Base-by-base conservation (phyloP, 2,113 vertebrate species). In the Petaurus breviceps region DNA sequence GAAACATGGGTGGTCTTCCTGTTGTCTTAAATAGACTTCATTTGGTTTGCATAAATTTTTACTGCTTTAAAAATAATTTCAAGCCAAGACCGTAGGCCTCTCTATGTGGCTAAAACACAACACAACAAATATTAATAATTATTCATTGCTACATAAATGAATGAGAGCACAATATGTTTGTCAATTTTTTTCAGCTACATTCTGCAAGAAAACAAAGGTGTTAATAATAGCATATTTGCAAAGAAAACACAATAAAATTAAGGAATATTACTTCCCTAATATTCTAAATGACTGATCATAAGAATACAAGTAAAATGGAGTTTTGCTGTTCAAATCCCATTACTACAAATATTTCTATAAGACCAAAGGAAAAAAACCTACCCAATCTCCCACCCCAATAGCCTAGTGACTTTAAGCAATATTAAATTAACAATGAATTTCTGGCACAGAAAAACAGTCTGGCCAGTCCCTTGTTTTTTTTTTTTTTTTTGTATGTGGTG, bases 201-300 rank as follows among this genome's bases (percentile, higher is more conserved):
- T 77, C 19, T 14, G 1, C 68, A 43, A 43, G n/a, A 37, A 25
- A 14, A 9, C 0, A 12, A 43, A 8, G n/a, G 26, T 5, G 0
- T 0, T 37, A 8, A 51, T 0, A 10, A 28, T 1, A 22, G 26
- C 19, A n/a, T 6, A 0, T 23, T 16, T 10, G 4, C 28, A 46
- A 54, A 68, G 19, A 19, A 26, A 89, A 94, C 3, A 55, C 9
- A 3, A 22, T 23, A 89, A 61, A 10, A 8, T n/a, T 51, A 52
- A n/a, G 1, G 25, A 11, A 1, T 0, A 0, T 47, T 2, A 0
- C 3, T 0, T 77, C 22, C 5, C 3, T 14, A 2, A 93, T 49
- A 43, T 46, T 43, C 49, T 14, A 25, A 96, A 51, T 6, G 24
- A 28, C 43, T 8, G 5, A 22, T n/a, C 31, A 2, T 26, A 23